Evolutionary conservation across 2,797 vertebrate species (phyloP).

Genomic region (Myotis findleyi): DNA sequence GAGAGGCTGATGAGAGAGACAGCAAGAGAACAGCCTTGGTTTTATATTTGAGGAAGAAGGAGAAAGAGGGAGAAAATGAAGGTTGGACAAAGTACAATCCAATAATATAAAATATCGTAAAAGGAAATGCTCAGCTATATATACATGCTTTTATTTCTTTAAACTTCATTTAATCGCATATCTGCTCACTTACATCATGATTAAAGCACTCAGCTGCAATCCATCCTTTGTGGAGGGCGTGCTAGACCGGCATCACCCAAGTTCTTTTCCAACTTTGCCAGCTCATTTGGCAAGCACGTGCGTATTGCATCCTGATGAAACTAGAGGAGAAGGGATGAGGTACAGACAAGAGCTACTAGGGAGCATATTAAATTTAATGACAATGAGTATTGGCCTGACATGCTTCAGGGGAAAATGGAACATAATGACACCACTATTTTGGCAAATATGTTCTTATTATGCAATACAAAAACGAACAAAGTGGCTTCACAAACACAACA

Average conservation of each 20-base stretch:
- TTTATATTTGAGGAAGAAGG: not conserved
- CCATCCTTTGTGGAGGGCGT: too few species aligned
- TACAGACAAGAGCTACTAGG: not conserved
- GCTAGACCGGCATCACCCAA: too few species aligned
- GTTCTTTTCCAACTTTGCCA: not conserved
- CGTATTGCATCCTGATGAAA: not conserved
- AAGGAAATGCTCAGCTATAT: not conserved
- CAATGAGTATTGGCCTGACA: conserved; percentile 11
- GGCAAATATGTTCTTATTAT: conserved; percentile 11
- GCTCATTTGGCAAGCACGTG: not conserved
- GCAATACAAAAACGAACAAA: not conserved
- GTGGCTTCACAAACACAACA: not conserved
- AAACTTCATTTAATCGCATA: not conserved
- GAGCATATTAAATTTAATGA: not conserved
- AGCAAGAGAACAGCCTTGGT: not conserved
- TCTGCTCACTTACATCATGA: not conserved
- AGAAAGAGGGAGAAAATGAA: not conserved
- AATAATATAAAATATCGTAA: not conserved
- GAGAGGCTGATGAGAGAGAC: not conserved
- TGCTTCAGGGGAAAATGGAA: conserved; percentile 44
- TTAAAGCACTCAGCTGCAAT: not conserved
- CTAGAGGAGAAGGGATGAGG: not conserved
- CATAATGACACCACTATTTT: conserved; percentile 6
- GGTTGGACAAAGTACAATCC: not conserved
- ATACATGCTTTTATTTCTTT: not conserved